A percentile compares a stretch with the other conserved stretches of the same genome.
Evolutionary conservation across 2,797 vertebrate species (phyloP).

Genomic region (Melanotaenia nigrans): DNA sequence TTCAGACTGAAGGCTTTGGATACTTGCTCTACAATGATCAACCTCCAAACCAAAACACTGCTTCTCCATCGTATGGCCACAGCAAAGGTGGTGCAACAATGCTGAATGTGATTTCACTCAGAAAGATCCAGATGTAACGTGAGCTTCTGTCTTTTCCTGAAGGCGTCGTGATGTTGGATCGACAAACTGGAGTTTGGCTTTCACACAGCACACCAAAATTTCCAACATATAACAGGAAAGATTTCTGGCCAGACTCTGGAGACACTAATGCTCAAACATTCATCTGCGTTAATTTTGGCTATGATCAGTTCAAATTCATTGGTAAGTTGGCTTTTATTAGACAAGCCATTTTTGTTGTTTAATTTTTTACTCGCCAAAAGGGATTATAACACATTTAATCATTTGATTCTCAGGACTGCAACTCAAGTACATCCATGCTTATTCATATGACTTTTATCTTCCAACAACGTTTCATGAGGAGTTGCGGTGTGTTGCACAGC

Average conservation of each 20-base stretch:
- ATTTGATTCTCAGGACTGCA: constrained; percentile 51
- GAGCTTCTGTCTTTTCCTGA: background rate
- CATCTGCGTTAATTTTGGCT: constrained; percentile 60
- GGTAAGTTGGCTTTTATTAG: constrained; percentile 33
- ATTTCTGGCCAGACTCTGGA: constrained; percentile 63
- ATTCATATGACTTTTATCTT: background rate
- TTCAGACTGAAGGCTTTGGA: constrained; percentile 58
- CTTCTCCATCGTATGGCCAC: constrained; percentile 52
- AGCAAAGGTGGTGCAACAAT: constrained; percentile 59
- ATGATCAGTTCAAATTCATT: constrained; percentile 48
- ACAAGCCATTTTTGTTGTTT: background rate
- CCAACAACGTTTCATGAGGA: constrained; percentile 34
- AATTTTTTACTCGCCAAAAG: background rate
- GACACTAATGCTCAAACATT: constrained; percentile 56
- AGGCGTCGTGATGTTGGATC: constrained; percentile 69
- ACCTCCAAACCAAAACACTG: constrained; percentile 8
- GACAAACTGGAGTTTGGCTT: constrained; percentile 63
- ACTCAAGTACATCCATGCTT: background rate
- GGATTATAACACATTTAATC: background rate
- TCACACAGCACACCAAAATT: constrained; percentile 70
- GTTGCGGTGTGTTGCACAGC: constrained; percentile 50
- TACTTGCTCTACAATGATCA: constrained; percentile 71
- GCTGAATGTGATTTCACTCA: background rate
- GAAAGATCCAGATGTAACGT: background rate
- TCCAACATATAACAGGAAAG: background rate